Base-by-base conservation (phyloP, 92 coral and sea anemone species). In the Umimayanthus chanpuru region DNA sequence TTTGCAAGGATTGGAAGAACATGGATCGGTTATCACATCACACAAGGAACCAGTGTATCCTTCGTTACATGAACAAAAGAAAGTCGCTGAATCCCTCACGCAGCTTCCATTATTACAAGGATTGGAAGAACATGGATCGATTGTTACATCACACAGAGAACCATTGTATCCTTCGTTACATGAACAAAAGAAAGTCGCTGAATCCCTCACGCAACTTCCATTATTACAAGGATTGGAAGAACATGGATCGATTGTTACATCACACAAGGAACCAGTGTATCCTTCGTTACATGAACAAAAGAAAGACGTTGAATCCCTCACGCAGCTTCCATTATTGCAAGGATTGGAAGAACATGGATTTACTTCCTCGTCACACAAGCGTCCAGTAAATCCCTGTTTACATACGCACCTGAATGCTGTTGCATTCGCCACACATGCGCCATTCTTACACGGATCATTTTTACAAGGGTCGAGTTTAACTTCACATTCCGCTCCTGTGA, bases 371-470 rank as follows among this genome's bases (percentile, higher is more conserved):
- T 87, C 90, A 80, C 94, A 92, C 73, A 56, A 72, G 9, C 66
- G 88, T 12, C 93, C 94, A 2, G 89, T 86, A 76, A 78, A 94
- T 29, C 93, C 92, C 64, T 74, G 73, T 16, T 86, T 77, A 58
- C 96, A 94, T n/a, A 58, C 4, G 73, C 96, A 94, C 32, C 56
- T 77, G 49, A 85, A 81, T 30, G 85, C 47, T 26, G 47, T 75
- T 29, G 38, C 65, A 55, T 53, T 86, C 40, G 36, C 47, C 4
- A 82, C 25, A 87, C 98, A 96, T 50, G 86, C 76, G 39, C 98
- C 98, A 75, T 95, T 90, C n/a, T 80, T 88, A 85, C 98, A 96
- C 0, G 96, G 97, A 58, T 89, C 85, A 39, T 92, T 87, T 61
- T 15, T 20, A 82, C 98, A 95, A 14, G 68, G 85, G 79, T 86